Conservation (phyloP, 2,888 invertebrate species). For the Clostera curtula region DNA sequence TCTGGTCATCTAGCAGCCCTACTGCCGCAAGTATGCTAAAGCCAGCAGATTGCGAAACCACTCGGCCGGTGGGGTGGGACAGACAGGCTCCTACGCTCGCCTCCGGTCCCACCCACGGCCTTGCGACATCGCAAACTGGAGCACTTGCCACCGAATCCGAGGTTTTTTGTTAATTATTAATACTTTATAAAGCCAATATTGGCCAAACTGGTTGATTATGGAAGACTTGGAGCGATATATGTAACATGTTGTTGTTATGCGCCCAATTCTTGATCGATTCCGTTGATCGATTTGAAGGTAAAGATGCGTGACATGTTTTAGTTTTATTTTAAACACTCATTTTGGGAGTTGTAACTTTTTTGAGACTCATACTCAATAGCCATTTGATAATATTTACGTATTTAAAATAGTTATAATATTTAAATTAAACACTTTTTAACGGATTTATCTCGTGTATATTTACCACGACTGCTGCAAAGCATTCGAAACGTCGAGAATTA, state of each 20-base stretch:
- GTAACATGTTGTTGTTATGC: constrained; percentile 16
- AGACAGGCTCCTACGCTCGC: constrained; percentile 58
- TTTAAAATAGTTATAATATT: too few relatives aligned
- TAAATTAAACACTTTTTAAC: too few relatives aligned
- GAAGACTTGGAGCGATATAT: constrained; percentile 23
- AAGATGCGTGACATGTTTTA: not conserved
- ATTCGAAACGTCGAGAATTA: too few relatives aligned
- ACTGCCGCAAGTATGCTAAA: too few relatives aligned
- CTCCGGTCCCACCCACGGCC: constrained; percentile 52
- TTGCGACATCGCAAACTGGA: constrained; percentile 64
- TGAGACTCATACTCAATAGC: too few relatives aligned
- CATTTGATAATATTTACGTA: too few relatives aligned
- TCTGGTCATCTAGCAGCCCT: too few relatives aligned
- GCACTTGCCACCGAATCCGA: constrained; percentile 52
- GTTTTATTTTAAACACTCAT: not conserved
- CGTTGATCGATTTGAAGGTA: constrained; percentile 2
- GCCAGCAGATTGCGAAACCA: constrained; percentile 41
- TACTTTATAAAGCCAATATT: constrained; percentile 36
- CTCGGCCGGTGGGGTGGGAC: constrained; percentile 41
- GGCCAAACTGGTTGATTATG: constrained; percentile 29
- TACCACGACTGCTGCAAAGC: too few relatives aligned
- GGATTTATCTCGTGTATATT: too few relatives aligned
- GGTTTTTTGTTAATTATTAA: constrained; percentile 50
- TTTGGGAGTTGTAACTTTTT: too few relatives aligned
- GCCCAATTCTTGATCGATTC: constrained; percentile 10